These are phyloP conservation scores for Odobenus rosmarus DNA, from an alignment of 2,113 vertebrate genomes.

Conservation along the genomic window DNA sequence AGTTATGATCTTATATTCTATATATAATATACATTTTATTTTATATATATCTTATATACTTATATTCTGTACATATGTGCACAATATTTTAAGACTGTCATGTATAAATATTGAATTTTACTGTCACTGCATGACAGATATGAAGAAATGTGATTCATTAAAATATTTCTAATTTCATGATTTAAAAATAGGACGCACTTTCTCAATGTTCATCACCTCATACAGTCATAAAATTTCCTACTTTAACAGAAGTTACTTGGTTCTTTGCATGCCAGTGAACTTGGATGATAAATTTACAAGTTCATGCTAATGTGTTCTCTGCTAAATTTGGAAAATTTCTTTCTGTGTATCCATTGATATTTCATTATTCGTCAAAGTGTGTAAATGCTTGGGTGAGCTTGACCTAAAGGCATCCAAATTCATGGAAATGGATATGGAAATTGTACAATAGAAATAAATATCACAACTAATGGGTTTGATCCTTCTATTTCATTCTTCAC, in stretches of 20 bases:
- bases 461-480: neutral
- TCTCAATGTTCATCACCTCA: slow-evolving; percentile 66
- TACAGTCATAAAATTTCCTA: slow-evolving; percentile 55
- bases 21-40: neutral
- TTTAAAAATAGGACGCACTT: slow-evolving; percentile 74
- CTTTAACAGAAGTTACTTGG: slow-evolving; percentile 69
- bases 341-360: slow-evolving; percentile 67
- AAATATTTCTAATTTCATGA: slow-evolving; percentile 80
- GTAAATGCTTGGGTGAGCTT: slow-evolving; percentile 74
- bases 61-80: neutral
- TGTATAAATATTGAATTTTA: slow-evolving; percentile 73
- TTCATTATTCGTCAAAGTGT: slow-evolving; percentile 68
- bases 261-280: slow-evolving; percentile 74
- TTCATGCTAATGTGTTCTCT: slow-evolving; percentile 59
- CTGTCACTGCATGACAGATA: slow-evolving; percentile 74
- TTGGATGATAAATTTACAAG: slow-evolving; percentile 67
- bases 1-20: neutral
- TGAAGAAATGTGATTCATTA: slow-evolving; percentile 73
- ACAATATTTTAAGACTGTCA: slow-evolving; percentile 61
- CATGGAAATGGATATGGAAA: slow-evolving; percentile 75
- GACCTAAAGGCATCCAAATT: slow-evolving; percentile 72
- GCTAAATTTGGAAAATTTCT: slow-evolving; percentile 67
- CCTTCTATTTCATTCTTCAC: neutral
- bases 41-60: neutral
- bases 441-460: slow-evolving; percentile 61